phyloP scores from a whole-genome alignment of 2,113 vertebrate species.

The Megaceryle torquata region DNA sequence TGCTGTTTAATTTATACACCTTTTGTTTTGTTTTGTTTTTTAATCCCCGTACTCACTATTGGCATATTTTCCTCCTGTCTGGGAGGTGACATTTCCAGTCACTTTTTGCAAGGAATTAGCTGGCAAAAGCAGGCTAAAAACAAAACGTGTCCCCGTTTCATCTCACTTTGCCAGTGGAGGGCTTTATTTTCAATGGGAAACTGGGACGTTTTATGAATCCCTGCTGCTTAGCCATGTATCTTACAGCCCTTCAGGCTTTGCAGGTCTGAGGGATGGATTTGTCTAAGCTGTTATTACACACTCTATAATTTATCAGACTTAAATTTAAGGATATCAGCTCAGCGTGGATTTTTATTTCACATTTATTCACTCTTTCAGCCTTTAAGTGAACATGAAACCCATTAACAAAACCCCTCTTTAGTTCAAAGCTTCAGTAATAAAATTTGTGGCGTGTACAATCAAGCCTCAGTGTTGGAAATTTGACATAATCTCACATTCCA shows the following conservation, averaged over 20 bases:
- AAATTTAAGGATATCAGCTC: not conserved
- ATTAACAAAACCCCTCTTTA: not conserved
- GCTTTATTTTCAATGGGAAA: not conserved
- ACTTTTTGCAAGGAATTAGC: not conserved
- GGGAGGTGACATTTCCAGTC: not conserved
- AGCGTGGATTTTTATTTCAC: not conserved
- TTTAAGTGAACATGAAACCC: not conserved
- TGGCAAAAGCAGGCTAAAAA: not conserved
- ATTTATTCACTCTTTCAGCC: constrained; percentile 1
- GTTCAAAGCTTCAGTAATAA: not conserved
- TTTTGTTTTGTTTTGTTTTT: not conserved
- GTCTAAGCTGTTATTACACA: not conserved
- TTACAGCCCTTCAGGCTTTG: not conserved
- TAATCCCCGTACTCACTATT: not conserved
- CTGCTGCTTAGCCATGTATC: not conserved
- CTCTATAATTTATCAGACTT: not conserved
- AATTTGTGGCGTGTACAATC: not conserved
- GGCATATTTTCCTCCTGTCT: not conserved
- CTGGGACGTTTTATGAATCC: not conserved
- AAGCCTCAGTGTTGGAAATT: not conserved
- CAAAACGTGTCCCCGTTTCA: not conserved
- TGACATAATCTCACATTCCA: not conserved
- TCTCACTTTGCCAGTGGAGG: not conserved
- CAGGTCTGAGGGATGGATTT: not conserved
- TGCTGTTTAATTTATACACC: not conserved